Base-by-base conservation (phyloP, 2,113 vertebrate genomes). In the Seriola quinqueradiata region DNA sequence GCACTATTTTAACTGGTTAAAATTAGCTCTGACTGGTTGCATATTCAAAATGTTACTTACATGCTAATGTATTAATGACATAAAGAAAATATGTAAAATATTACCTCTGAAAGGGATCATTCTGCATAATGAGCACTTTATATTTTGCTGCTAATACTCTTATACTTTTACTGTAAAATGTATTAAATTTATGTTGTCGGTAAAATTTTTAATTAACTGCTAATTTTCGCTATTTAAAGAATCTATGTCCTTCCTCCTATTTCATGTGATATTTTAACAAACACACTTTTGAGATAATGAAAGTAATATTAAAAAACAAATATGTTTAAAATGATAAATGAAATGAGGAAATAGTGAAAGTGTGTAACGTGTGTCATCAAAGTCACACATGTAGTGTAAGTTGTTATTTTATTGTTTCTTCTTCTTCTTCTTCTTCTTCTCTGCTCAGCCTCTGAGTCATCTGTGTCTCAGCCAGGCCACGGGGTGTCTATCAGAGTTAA, bases 401-500 rank as follows among this genome's bases (percentile, higher is more conserved):
- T 36, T n/a, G 40, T 21, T 46, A 4, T 81, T 58, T 71, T 6
- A 57, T 66, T 75, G 42, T 70, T 60, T 28, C 38, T 77, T 28
- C 25, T 63, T 59, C 23, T 25, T 25, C 23, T 25, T 25, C 25
- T 71, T 73, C 80, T 86, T 87, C 38, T 38, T 38, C 38, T 28
- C 28, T 86, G 77, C 77, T 82, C 46, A 70, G 60, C 80, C 61
- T 77, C n/a, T 34, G 46, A 69, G 61, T 65, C 70, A 12, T 66
- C 79, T 74, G 23, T 60, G 59, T 71, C 46, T 64, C 13, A 57
- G 74, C 79, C 69, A 3, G 50, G 70, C 55, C 58, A 78, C 12
- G 11, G 72, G 55, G 85, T 74, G 87, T 83, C 82, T 73, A 66
- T 86, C 79, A 81, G 77, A 77, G 84, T 83, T 86, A 83, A 83